Base-by-base conservation (phyloP, 2,888 invertebrate species). In the Cetonia aurata region DNA sequence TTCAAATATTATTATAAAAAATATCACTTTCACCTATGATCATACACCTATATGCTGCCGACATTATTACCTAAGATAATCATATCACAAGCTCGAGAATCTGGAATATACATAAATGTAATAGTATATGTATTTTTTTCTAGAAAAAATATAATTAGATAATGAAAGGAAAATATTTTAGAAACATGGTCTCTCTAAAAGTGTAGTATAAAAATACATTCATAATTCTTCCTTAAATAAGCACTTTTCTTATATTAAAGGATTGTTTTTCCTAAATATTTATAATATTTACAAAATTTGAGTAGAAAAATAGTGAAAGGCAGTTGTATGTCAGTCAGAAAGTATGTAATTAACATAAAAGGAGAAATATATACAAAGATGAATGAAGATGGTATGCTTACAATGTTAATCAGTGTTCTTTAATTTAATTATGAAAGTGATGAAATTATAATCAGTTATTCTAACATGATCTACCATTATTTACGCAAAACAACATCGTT, bases 21-120 rank as follows among this genome's bases (percentile, higher is more conserved):
- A 78, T 78, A 78, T 78, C 78, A 77, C 75, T 72, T 66, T 75
- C 70, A 73, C 72, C 73, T 74, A 73, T 67, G 70, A 71, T 67
- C 66, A 71, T 67, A 69, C 69, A 69, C 65, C 50, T 67, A 69
- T 69, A 71, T 71, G 71, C 69, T 71, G 71, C 71, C 71, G 69
- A 60, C 52, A 67, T 50, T 67, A 71, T 67, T 66, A 57, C 65
- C 66, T 71, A 71, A 71, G 66, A 48, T 57, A 56, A 69, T 59
- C 57, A 71, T 71, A 71, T 71, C 71, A 71, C 71, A 71, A 71
- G 71, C 69, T 55, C 62, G 69, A 70, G 69, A 70, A 70, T 70
- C 69, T 70, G 69, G 53, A 62, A 70, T 70, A 57, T 56, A 48
- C 31, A 56, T 68, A 42, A 41, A 33, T 41, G 42, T 41, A 37